Conservation (phyloP, 2,113 vertebrate species). For the Platysternon megacephalum region DNA sequence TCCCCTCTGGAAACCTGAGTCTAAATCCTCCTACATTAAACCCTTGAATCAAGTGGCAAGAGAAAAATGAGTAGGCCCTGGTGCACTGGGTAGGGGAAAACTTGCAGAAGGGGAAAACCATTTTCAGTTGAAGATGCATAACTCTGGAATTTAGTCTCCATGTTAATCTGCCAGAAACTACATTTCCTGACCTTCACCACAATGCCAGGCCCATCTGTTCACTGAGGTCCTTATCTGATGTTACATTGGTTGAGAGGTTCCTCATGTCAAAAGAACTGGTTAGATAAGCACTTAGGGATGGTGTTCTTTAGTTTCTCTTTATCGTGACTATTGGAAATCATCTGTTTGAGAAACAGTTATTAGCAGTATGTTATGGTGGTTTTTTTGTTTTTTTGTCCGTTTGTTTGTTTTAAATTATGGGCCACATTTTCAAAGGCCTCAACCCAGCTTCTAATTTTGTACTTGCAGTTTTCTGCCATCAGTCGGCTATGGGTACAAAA, state of each 20-base stretch:
- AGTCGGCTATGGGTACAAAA: neutral
- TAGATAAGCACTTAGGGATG: neutral
- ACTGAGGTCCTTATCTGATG: neutral
- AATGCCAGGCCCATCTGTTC: neutral
- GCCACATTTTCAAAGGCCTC: neutral
- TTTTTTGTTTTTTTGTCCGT: too few relatives aligned
- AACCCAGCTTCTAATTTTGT: neutral
- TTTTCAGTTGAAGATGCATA: neutral
- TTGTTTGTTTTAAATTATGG: neutral
- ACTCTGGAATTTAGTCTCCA: neutral
- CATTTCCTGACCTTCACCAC: neutral
- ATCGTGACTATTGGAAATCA: neutral
- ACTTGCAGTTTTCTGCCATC: neutral
- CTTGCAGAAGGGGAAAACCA: neutral
- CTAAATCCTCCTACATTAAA: neutral
- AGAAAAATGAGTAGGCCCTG: neutral
- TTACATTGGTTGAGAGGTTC: neutral
- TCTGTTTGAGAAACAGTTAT: neutral
- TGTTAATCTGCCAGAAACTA: neutral
- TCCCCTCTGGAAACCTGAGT: neutral
- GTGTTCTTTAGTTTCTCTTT: neutral
- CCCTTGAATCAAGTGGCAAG: neutral
- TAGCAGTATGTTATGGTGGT: neutral
- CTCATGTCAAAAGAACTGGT: neutral
- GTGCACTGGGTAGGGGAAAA: fast-evolving